Percentiles rank a stretch among this genome's conserved stretches.
Conservation (phyloP, 2,797 vertebrate genomes). For the Adrianichthys oophorus region DNA sequence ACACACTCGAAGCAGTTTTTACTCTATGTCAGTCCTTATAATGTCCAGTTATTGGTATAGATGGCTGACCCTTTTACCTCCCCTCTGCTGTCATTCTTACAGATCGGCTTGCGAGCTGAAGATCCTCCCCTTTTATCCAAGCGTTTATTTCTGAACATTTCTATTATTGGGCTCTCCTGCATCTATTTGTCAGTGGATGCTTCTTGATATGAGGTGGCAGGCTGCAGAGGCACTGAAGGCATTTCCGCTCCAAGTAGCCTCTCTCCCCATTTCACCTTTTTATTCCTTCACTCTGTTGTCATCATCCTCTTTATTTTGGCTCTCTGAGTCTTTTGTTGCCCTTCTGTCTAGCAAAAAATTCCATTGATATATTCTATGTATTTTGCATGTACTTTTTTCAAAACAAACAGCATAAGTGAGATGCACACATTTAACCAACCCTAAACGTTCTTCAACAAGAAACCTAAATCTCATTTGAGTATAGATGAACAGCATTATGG, state of each 20-base stretch:
- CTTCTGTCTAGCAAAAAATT: constrained; percentile 36
- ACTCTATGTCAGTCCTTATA: constrained; percentile 12
- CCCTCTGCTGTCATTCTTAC: constrained; percentile 4
- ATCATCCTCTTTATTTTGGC: constrained; percentile 39
- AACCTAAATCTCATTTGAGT: constrained; percentile 1
- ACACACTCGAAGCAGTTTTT: constrained; percentile 6
- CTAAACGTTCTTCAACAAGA: background rate
- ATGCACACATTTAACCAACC: background rate
- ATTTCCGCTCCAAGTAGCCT: constrained; percentile 68
- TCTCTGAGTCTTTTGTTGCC: constrained; percentile 36
- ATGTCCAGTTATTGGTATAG: constrained; percentile 13
- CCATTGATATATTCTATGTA: constrained; percentile 16
- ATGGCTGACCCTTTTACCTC: constrained; percentile 32
- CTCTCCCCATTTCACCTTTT: constrained; percentile 36
- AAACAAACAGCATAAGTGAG: constrained; percentile 2
- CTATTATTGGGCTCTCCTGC: constrained; percentile 71
- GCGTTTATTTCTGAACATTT: constrained; percentile 56
- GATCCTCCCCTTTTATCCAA: constrained; percentile 36
- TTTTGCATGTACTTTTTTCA: constrained; percentile 2
- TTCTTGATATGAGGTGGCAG: constrained; percentile 74
- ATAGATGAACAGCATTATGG: constrained; percentile 3
- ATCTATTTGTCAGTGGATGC: constrained; percentile 75
- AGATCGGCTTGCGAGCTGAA: constrained; percentile 17
- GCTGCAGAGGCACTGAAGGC: constrained; percentile 66
- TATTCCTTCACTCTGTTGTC: constrained; percentile 27